phyloP scores from a whole-genome alignment of 2,113 vertebrate species.

The Alethe diademata region DNA sequence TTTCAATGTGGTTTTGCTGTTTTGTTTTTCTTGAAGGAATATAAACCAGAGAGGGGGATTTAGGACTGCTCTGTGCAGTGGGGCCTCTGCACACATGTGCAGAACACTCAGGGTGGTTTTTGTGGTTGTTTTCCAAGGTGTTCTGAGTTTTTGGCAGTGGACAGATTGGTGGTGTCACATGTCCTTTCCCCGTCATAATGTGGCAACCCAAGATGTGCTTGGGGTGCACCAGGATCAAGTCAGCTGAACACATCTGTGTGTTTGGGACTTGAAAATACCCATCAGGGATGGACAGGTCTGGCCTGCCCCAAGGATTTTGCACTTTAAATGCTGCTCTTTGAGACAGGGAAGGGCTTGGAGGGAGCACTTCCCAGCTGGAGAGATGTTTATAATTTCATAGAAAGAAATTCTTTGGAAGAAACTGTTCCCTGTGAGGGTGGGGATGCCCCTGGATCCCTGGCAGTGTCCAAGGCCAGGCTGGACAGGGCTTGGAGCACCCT shows the following conservation, averaged over 20 bases:
- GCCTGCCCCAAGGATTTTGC: background rate
- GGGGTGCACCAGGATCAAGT: background rate
- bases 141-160: background rate
- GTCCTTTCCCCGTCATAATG: background rate
- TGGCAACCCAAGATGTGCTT: background rate
- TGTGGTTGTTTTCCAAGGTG: background rate
- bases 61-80: background rate
- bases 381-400: background rate
- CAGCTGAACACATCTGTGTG: background rate
- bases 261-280: background rate
- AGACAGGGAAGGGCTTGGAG: background rate
- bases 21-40: background rate
- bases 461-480: background rate
- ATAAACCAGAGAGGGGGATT: background rate
- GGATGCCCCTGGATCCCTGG: background rate
- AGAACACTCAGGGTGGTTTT: background rate
- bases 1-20: fast-evolving
- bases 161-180: fast-evolving
- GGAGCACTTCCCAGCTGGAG: background rate
- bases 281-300: background rate
- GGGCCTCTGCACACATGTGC: background rate
- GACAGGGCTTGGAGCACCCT: fast-evolving
- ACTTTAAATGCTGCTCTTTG: background rate
- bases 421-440: fast-evolving
- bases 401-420: background rate